phyloP scores from a whole-genome alignment of 2,888 invertebrate species.

The Bedellia somnulentella region DNA sequence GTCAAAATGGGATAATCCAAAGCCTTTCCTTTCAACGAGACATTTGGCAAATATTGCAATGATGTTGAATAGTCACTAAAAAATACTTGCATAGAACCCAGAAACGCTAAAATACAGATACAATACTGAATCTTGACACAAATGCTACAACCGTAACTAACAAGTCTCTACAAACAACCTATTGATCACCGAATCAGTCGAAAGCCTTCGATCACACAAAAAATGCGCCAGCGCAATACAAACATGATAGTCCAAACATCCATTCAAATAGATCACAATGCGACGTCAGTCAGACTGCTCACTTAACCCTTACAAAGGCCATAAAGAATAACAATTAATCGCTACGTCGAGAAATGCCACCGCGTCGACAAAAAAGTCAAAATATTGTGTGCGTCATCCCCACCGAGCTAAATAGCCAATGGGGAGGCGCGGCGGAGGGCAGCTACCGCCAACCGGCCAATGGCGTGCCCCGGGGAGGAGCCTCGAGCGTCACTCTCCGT shows the following conservation, averaged over 20 bases:
- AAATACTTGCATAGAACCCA: too few relatives aligned
- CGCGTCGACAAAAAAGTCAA: conserved; percentile 47
- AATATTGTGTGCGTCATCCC: conserved; percentile 45
- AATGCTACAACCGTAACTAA: too few relatives aligned
- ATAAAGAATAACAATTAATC: conserved; percentile 59
- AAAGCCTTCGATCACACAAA: conserved; percentile 8
- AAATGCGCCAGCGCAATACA: conserved; percentile 23
- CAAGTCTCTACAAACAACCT: too few relatives aligned
- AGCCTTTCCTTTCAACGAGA: too few relatives aligned
- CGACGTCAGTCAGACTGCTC: conserved; percentile 36
- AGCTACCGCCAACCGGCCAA: conserved; percentile 46
- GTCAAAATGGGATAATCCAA: too few relatives aligned
- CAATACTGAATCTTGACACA: too few relatives aligned
- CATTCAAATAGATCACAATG: conserved; percentile 30
- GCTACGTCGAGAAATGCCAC: conserved; percentile 51
- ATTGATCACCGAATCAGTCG: conserved; percentile 9
- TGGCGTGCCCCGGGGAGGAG: conserved; percentile 51
- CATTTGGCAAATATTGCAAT: too few relatives aligned
- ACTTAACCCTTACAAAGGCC: conserved; percentile 56
- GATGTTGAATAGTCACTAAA: too few relatives aligned
- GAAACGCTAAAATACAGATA: too few relatives aligned
- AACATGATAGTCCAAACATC: too few relatives aligned
- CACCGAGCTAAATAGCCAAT: conserved; percentile 42
- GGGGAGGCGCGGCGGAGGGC: conserved; percentile 26
- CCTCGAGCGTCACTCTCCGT: conserved; percentile 45